These are phyloP conservation scores for Pseudomyrmex concolor DNA, from an alignment of 1,140 invertebrate genomes.

Conservation along the genomic window DNA sequence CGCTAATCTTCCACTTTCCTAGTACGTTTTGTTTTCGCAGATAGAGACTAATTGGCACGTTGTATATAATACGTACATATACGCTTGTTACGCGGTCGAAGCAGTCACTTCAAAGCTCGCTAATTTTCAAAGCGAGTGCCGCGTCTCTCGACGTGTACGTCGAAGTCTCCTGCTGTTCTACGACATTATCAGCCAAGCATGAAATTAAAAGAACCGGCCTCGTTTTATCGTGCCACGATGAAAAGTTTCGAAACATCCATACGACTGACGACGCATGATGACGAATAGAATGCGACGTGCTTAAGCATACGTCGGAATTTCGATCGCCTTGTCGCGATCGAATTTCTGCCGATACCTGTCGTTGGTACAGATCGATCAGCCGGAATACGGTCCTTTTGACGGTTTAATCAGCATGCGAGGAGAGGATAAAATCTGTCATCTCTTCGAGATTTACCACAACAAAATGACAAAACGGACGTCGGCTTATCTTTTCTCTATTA, in stretches of 20 bases:
- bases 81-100: conserved; percentile 37
- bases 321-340: background rate
- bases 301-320: background rate
- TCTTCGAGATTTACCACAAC: conserved; percentile 35
- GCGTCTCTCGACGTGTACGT: background rate
- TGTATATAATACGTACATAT: background rate
- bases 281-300: background rate
- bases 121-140: conserved; percentile 33
- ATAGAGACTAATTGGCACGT: background rate
- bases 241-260: conserved; percentile 13
- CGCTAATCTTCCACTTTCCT: background rate
- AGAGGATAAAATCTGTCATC: conserved; percentile 14
- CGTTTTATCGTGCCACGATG: background rate
- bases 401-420: conserved; percentile 52
- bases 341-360: conserved; percentile 38
- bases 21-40: background rate
- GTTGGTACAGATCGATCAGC: conserved; percentile 29
- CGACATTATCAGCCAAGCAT: conserved; percentile 24
- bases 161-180: background rate
- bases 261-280: background rate
- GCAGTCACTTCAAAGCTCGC: background rate
- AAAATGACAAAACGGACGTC: conserved; percentile 28
- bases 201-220: conserved; percentile 27
- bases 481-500: background rate
- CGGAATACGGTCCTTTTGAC: conserved; percentile 6